These are phyloP conservation scores for Synanthedon vespiformis DNA, from an alignment of 2,888 invertebrate species.

Conservation along the genomic window DNA sequence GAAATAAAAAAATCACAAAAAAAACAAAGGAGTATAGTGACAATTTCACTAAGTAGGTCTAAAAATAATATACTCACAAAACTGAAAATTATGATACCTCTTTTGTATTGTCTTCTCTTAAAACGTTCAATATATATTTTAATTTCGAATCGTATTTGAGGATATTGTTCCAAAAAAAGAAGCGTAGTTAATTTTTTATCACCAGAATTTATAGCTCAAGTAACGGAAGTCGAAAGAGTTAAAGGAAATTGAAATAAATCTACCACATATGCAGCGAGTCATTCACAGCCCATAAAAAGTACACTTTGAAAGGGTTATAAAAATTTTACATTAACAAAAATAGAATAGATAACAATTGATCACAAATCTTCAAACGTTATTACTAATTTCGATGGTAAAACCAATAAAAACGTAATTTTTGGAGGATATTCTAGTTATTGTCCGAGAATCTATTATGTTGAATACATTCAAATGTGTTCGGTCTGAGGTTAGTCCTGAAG, in stretches of 20 bases:
- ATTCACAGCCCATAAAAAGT: conserved; percentile 57
- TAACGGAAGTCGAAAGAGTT: conserved; percentile 55
- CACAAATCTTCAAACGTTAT: neutral
- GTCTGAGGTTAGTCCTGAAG: too few species aligned
- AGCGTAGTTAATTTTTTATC: conserved; percentile 50
- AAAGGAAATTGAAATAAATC: conserved; percentile 62
- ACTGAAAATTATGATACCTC: too few species aligned
- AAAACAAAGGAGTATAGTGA: too few species aligned
- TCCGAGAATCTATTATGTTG: too few species aligned
- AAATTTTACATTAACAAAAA: conserved; percentile 39
- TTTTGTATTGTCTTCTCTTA: too few species aligned
- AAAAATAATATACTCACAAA: too few species aligned
- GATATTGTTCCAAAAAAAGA: conserved; percentile 33
- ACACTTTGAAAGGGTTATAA: conserved; percentile 49
- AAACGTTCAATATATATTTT: too few species aligned
- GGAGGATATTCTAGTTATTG: too few species aligned
- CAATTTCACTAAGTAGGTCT: too few species aligned
- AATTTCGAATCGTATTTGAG: conserved; percentile 9
- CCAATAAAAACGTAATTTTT: too few species aligned
- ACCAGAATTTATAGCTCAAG: conserved; percentile 42
- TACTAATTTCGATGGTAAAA: neutral
- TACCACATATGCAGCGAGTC: conserved; percentile 60
- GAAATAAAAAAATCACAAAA: too few species aligned
- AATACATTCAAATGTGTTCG: too few species aligned
- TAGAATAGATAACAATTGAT: conserved; percentile 20